phyloP scores from a whole-genome alignment of 2,113 vertebrate genomes.

The Dinomys branickii region DNA sequence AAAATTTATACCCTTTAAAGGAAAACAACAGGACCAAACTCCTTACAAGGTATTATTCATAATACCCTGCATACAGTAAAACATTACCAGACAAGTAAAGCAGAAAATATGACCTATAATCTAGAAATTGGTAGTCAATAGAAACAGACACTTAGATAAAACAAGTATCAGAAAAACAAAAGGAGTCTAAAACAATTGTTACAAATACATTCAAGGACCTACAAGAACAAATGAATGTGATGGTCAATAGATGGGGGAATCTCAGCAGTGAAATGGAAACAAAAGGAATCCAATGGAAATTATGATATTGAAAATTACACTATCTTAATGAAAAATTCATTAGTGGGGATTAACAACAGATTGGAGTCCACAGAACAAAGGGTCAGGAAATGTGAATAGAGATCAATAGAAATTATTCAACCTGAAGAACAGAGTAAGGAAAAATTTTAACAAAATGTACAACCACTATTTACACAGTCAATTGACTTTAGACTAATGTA shows the following conservation, averaged over 20 bases:
- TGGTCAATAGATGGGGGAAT: background rate
- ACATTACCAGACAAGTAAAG: background rate
- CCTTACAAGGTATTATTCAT: background rate
- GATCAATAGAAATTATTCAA: slow-evolving; percentile 23
- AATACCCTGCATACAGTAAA: background rate
- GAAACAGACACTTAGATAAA: background rate
- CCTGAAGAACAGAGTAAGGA: background rate
- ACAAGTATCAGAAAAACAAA: background rate
- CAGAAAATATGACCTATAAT: background rate
- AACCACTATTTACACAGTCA: background rate
- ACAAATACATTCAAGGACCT: background rate
- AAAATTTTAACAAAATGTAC: background rate
- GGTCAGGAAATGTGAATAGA: background rate
- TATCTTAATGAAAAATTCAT: background rate
- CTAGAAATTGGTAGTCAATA: background rate
- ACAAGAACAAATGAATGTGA: background rate
- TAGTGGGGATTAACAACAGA: background rate
- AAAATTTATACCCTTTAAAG: background rate
- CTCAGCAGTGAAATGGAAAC: background rate
- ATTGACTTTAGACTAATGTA: background rate
- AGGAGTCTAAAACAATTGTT: background rate
- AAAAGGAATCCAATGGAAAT: background rate
- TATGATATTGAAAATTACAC: background rate
- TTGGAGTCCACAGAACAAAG: background rate
- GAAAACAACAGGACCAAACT: background rate